Conservation (phyloP, 2,888 invertebrate species). For the Diarsia brunnea region DNA sequence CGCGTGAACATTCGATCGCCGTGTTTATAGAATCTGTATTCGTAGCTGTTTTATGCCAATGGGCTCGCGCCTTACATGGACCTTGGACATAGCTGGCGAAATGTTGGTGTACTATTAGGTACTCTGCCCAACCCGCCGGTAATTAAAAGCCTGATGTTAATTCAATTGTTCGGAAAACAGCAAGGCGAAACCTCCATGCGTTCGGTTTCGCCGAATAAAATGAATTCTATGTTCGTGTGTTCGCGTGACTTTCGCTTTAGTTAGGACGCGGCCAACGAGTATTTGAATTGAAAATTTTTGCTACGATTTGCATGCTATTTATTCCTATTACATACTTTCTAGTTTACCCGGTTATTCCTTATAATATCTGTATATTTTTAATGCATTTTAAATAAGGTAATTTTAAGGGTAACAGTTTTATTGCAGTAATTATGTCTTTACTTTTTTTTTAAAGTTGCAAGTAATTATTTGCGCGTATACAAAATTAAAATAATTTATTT, state of each 20-base stretch:
- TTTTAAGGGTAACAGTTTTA: conserved; percentile 34
- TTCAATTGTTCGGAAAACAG: neutral
- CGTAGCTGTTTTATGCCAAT: neutral
- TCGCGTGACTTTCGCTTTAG: neutral
- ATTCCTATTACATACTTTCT: conserved; percentile 37
- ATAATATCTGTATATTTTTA: conserved; percentile 36
- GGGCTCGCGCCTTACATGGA: neutral
- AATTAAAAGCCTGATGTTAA: too few species aligned
- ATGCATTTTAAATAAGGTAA: conserved; percentile 51
- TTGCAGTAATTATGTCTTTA: conserved; percentile 8
- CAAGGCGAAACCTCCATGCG: neutral
- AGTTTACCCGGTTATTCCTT: conserved; percentile 40
- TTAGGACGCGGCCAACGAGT: neutral
- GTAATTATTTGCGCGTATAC: conserved; percentile 20
- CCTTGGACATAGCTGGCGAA: neutral
- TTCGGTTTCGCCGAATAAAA: neutral
- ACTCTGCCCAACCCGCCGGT: neutral
- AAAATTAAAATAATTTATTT: neutral
- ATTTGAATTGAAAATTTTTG: conserved; percentile 18
- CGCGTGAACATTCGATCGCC: neutral
- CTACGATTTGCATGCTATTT: conserved; percentile 42
- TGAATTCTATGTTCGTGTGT: neutral
- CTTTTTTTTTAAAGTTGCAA: conserved; percentile 14
- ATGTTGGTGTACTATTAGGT: neutral
- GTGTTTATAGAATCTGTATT: neutral